Evolutionary conservation across 1,140 invertebrate genomes (phyloP).

Genomic region (Belonocnema kinseyi): DNA sequence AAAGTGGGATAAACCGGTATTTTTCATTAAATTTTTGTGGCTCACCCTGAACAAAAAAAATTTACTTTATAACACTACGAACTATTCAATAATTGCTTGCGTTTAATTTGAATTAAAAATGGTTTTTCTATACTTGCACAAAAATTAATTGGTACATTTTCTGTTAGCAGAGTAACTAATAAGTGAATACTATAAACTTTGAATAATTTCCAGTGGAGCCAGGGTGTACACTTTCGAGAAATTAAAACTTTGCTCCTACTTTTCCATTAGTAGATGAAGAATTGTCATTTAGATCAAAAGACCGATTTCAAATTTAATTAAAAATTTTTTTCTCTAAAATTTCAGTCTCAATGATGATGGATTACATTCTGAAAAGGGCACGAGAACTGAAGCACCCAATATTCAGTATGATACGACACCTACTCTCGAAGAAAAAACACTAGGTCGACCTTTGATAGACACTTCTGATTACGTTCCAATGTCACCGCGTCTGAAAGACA

Average conservation of each 20-base stretch:
- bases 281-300: neutral
- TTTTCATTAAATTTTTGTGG: too few species aligned
- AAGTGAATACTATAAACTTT: neutral
- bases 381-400: constrained; percentile 58
- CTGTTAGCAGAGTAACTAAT: too few species aligned
- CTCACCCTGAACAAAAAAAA: too few species aligned
- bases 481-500: constrained; percentile 65
- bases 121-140: too few species aligned
- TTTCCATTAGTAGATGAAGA: neutral
- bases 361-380: constrained; percentile 60
- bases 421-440: constrained; percentile 54
- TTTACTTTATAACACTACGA: too few species aligned
- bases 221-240: neutral
- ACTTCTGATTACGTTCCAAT: constrained; percentile 70
- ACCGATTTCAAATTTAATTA: neutral
- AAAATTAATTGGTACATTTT: too few species aligned
- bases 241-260: neutral
- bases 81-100: too few species aligned
- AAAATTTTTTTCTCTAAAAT: constrained; percentile 7
- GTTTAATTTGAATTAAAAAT: too few species aligned
- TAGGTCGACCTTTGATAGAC: constrained; percentile 47
- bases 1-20: too few species aligned
- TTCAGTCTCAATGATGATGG: constrained; percentile 62
- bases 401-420: constrained; percentile 57
- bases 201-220: neutral